Conservation (phyloP, 2,797 vertebrate species). For the Falco rusticolus region DNA sequence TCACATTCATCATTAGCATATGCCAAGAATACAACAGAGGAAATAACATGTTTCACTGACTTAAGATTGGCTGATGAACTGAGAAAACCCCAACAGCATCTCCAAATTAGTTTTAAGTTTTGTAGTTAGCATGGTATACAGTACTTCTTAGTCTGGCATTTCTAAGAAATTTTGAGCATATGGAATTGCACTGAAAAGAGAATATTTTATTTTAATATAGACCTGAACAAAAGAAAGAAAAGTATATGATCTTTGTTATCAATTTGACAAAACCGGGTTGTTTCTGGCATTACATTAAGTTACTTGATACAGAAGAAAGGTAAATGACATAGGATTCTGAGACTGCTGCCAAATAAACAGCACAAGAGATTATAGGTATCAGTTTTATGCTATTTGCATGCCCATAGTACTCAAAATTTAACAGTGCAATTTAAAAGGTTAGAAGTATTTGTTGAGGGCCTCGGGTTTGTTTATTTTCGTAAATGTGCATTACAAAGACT, state of each 20-base stretch:
- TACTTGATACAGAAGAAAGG: neutral
- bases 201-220: neutral
- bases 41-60: neutral
- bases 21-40: neutral
- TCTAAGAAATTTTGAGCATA: neutral
- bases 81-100: neutral
- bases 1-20: neutral
- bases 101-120: neutral
- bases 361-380: neutral
- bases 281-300: neutral
- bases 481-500: neutral
- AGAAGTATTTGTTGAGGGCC: neutral
- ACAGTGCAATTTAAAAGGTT: neutral
- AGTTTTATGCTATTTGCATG: neutral
- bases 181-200: neutral
- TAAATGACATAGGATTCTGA: neutral
- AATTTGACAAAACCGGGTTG: neutral
- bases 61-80: neutral
- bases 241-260: neutral
- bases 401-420: neutral
- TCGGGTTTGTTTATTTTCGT: neutral
- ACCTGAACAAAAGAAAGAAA: neutral
- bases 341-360: neutral
- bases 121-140: neutral
- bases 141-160: neutral